phyloP scores from a whole-genome alignment of 2,113 vertebrate genomes.

The Colossoma macropomum region DNA sequence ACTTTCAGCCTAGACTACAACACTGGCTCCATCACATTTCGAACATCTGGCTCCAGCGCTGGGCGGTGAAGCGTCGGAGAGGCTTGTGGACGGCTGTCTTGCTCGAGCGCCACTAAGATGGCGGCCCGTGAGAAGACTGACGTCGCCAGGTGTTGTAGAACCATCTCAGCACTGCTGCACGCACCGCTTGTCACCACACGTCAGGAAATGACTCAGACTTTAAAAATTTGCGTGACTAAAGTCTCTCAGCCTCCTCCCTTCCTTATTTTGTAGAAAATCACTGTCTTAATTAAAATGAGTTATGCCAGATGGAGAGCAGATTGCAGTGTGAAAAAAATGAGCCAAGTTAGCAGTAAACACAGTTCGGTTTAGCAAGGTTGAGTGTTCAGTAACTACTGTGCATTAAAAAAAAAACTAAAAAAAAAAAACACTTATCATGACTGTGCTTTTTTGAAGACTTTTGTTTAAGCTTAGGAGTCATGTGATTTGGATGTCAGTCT shows the following conservation, averaged over 20 bases:
- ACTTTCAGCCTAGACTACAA: constrained; percentile 25
- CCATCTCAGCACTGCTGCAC: constrained; percentile 40
- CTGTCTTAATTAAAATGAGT: constrained; percentile 67
- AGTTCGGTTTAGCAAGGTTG: constrained; percentile 48
- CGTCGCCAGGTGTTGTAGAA: constrained; percentile 53
- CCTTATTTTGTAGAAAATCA: constrained; percentile 53
- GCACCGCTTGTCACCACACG: constrained; percentile 52
- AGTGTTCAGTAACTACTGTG: constrained; percentile 48
- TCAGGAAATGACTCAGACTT: constrained; percentile 50
- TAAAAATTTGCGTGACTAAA: constrained; percentile 49
- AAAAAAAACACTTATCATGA: constrained; percentile 2
- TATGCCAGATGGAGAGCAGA: constrained; percentile 68
- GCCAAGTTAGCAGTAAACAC: constrained; percentile 62
- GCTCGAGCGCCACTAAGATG: constrained; percentile 5
- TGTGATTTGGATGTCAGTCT: constrained; percentile 26
- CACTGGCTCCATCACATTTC: constrained; percentile 32
- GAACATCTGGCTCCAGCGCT: constrained; percentile 56
- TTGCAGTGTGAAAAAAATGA: constrained; percentile 60
- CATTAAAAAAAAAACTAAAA: constrained; percentile 4
- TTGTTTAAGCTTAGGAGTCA: constrained; percentile 5
- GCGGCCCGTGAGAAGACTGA: constrained; percentile 42
- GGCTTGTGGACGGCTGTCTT: constrained; percentile 44
- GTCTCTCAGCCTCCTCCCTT: constrained; percentile 17
- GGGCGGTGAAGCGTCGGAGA: constrained; percentile 50
- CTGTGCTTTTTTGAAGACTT: constrained; percentile 3